Base-by-base conservation (phyloP, 2,113 vertebrate species). In the Callipepla californica region DNA sequence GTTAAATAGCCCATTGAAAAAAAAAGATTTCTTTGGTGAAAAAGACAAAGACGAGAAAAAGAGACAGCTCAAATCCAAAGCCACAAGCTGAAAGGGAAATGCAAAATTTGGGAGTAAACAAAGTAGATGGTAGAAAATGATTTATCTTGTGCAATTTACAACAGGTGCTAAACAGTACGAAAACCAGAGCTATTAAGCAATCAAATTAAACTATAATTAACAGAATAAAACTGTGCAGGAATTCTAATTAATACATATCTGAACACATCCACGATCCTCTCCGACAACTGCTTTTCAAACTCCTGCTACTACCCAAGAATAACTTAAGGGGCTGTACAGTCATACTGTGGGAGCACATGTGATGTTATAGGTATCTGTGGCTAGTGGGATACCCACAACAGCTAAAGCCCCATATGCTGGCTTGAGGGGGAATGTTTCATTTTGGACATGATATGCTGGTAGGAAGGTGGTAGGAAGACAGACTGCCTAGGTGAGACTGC, bases 121-220 rank as follows among this genome's bases (percentile, higher is more conserved):
- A 53, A 14, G 72, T 96, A 87, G 94, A 97, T 96, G 94, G 95
- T 96, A 94, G 96, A 97, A 98, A 96, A 97, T 90, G 70, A 98
- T 98, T 98, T 98, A 97, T 97, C 97, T 96, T 97, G 95, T 95
- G 97, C 98, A 98, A 98, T 98, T 98, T 98, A 98, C 98, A 98
- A 98, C 98, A 98, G 98, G 98, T 98, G 98, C 98, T 98, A 98
- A 98, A 98, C 98, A 98, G 97, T 98, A 98, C 86, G 34, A 97
- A 98, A 98, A 97, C 96, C 96, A 97, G 97, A 97, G 97, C 98
- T 98, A 98, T 98, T 98, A 98, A 98, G 98, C 97, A 98, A 98
- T 98, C 97, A 98, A 98, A 98, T 98, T 98, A 98, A 98, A 96
- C 97, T 98, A 97, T 98, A 98, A 98, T 98, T 98, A 98, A 98